Base-by-base conservation (phyloP, 1,140 invertebrate species). In the Panonychus citri region DNA sequence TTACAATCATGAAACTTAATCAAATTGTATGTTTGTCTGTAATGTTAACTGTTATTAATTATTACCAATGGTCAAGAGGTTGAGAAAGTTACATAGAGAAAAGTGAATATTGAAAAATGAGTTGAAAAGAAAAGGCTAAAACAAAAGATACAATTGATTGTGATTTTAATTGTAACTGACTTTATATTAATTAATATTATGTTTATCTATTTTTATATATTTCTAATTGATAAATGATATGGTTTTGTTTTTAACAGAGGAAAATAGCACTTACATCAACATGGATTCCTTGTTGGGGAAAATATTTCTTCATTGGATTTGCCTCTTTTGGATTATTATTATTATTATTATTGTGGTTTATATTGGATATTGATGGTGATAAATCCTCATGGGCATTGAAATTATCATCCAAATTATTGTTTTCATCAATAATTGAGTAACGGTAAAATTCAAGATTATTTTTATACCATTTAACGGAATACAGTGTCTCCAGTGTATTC, bases 401-500 rank as follows among this genome's bases (percentile, higher is more conserved):
- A 34, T 34, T 34, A 34, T 34, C 30, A 34, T 34, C n/a, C n/a
- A 40, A 40, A 13, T 17, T 40, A n/a, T 40, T n/a, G 19, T 17
- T 34, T 3, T 53, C 34, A 57, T 54, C 21, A 54, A 55, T 15
- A 52, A 54, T 21, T 12, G 61, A 28, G 50, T 57, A 63, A 8
- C 62, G 54, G 40, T 61, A 63, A 50, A 63, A 63, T 40, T 63
- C 62, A 2, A 62, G 49, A 27, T 62, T 63, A 46, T 63, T 58
- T 55, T 63, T 63, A 40, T 63, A 63, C 55, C 55, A 71, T 63
- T 71, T 71, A 49, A 70, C 65, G 8, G 68, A 66, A 56, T 70
- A 71, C 25, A 71, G 57, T 10, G 57, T 37, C 39, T 69, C 68
- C 13, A 21, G 27, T 34, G 12, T 7, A 46, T 19, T 46, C 15